Percentiles rank a stretch among this genome's conserved stretches.
Evolutionary conservation across 1,140 invertebrate species (phyloP).

Genomic region (Scaptomyza hsui): DNA sequence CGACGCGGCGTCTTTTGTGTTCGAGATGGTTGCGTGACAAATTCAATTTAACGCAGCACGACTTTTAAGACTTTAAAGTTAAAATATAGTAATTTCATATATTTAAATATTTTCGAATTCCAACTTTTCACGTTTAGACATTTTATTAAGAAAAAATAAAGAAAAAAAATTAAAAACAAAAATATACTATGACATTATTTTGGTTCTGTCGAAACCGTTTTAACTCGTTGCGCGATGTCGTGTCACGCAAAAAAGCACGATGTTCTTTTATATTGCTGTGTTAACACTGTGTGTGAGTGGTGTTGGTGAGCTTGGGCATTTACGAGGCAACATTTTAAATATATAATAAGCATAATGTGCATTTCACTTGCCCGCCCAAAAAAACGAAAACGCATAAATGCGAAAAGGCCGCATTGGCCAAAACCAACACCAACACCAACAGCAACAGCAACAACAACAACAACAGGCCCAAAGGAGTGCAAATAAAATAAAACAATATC

Average conservation of each 20-base stretch:
- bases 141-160: no score
- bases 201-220: no score
- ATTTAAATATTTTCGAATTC: no score
- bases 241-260: not conserved
- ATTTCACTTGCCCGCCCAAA: not conserved
- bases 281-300: not conserved
- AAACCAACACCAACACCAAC: no score
- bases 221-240: not conserved
- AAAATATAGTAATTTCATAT: no score
- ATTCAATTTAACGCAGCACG: not conserved
- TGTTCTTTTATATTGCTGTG: not conserved
- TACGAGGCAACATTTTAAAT: constrained; percentile 13
- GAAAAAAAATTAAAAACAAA: no score
- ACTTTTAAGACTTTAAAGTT: no score
- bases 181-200: no score
- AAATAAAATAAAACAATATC: constrained; percentile 14
- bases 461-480: constrained; percentile 11
- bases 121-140: no score
- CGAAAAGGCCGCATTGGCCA: constrained; percentile 9
- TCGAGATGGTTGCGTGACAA: constrained; percentile 8
- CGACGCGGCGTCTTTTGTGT: constrained; percentile 9
- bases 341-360: constrained; percentile 23
- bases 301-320: constrained; percentile 18
- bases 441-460: no score
- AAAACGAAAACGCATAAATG: constrained; percentile 18